Conservation (phyloP, 2,888 invertebrate genomes). For the Drosophila melanosoma region DNA sequence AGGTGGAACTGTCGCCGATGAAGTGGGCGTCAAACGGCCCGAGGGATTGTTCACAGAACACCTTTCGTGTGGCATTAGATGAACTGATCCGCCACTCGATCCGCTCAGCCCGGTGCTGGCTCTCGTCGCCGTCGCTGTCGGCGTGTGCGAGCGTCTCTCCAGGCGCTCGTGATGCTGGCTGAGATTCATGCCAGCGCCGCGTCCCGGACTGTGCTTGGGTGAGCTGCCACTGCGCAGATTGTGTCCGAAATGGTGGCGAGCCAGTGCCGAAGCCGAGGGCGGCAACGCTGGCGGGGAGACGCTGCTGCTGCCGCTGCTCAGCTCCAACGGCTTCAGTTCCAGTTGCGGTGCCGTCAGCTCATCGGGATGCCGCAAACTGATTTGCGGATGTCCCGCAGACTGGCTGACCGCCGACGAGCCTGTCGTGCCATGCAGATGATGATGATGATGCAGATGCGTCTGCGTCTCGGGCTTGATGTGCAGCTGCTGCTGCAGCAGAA, state of each 20-base stretch:
- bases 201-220: slow-evolving; percentile 76
- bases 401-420: slow-evolving; percentile 28
- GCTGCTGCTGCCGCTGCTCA: slow-evolving; percentile 52
- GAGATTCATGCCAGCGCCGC: slow-evolving; percentile 73
- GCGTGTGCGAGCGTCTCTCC: slow-evolving; percentile 71
- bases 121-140: slow-evolving; percentile 70
- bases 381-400: slow-evolving; percentile 64
- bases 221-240: slow-evolving; percentile 58
- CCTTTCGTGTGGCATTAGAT: slow-evolving; percentile 50
- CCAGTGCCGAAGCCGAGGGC: slow-evolving; percentile 47
- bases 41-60: slow-evolving; percentile 22
- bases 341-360: slow-evolving; percentile 78
- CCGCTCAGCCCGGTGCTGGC: slow-evolving; percentile 29
- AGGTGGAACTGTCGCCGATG: slow-evolving; percentile 39
- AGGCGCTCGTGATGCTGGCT: slow-evolving; percentile 71
- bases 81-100: slow-evolving; percentile 37
- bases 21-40: slow-evolving; percentile 59
- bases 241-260: slow-evolving; percentile 67
- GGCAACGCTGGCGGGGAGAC: slow-evolving; percentile 60
- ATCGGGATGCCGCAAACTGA: slow-evolving; percentile 74
- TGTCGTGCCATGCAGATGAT: slow-evolving; percentile 62
- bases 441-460: slow-evolving; percentile 76
- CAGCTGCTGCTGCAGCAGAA: slow-evolving; percentile 81
- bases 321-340: slow-evolving; percentile 74
- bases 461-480: slow-evolving; percentile 83